Evolutionary conservation across 2,888 invertebrate species (phyloP).

Genomic region (Clostera curtula): DNA sequence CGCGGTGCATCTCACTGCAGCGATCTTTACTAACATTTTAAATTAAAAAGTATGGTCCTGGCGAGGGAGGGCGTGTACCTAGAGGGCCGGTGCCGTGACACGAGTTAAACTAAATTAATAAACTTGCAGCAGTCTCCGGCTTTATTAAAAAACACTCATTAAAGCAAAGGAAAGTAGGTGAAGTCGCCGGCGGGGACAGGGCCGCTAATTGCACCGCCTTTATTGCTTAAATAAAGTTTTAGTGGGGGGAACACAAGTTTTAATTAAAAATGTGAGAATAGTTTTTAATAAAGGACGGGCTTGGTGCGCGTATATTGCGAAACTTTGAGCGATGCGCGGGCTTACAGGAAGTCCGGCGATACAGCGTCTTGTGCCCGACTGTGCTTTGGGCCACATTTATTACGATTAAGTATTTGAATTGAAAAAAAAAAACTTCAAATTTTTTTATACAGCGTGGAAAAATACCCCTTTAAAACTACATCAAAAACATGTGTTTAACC

Average conservation of each 20-base stretch:
- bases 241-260: constrained; percentile 74
- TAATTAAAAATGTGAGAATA: constrained; percentile 76
- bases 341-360: constrained; percentile 65
- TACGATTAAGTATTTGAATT: too few relatives aligned
- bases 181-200: constrained; percentile 74
- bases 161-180: constrained; percentile 73
- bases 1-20: constrained; percentile 20
- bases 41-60: constrained; percentile 51
- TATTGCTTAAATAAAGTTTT: constrained; percentile 76
- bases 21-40: constrained; percentile 30
- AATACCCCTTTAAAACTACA: too few relatives aligned
- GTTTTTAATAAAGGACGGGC: constrained; percentile 74
- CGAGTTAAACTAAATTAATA: constrained; percentile 73
- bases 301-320: constrained; percentile 71
- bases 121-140: constrained; percentile 67
- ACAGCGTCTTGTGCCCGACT: constrained; percentile 41
- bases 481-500: too few relatives aligned
- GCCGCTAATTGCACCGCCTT: constrained; percentile 73
- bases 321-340: constrained; percentile 72
- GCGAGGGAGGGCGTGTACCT: constrained; percentile 29
- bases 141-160: constrained; percentile 76
- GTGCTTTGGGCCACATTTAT: constrained; percentile 16
- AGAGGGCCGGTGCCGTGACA: constrained; percentile 47
- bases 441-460: too few relatives aligned
- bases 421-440: too few relatives aligned